phyloP scores from a whole-genome alignment of 2,888 invertebrate species.

The Muschampia plurimacula region DNA sequence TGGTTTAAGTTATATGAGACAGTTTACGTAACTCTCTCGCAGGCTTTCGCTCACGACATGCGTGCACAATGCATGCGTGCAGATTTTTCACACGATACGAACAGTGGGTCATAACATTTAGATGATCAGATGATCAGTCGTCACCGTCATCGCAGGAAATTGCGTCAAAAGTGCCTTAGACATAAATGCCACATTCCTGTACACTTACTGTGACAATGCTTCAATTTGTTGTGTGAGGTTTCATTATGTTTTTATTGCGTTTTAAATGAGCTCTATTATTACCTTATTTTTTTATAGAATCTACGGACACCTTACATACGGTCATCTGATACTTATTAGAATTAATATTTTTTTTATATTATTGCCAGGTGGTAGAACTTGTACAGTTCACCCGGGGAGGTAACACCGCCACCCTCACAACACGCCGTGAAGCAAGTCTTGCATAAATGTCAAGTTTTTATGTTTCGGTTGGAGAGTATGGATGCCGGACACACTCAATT shows the following conservation, averaged over 20 bases:
- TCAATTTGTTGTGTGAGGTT: slow-evolving; percentile 12
- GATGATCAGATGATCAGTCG: slow-evolving; percentile 33
- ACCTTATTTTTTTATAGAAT: background rate
- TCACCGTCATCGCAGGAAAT: slow-evolving; percentile 28
- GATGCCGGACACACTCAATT: no score
- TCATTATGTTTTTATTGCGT: background rate
- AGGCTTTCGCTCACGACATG: slow-evolving; percentile 74
- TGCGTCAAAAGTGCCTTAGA: slow-evolving; percentile 22
- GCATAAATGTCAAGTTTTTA: no score
- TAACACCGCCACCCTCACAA: no score
- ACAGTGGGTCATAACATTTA: slow-evolving; percentile 37
- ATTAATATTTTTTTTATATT: no score
- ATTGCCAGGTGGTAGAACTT: no score
- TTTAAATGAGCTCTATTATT: background rate
- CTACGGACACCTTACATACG: no score
- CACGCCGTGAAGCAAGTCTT: no score
- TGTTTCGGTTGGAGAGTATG: no score
- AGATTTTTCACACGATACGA: slow-evolving; percentile 67
- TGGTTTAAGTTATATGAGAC: background rate
- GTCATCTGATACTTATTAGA: no score
- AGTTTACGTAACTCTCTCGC: slow-evolving; percentile 61
- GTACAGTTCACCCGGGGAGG: no score
- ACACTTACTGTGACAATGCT: slow-evolving; percentile 8
- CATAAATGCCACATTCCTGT: slow-evolving; percentile 19
- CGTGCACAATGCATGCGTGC: slow-evolving; percentile 65